Conservation (phyloP, 2,888 invertebrate genomes). For the Phragmatobia fuliginosa region DNA sequence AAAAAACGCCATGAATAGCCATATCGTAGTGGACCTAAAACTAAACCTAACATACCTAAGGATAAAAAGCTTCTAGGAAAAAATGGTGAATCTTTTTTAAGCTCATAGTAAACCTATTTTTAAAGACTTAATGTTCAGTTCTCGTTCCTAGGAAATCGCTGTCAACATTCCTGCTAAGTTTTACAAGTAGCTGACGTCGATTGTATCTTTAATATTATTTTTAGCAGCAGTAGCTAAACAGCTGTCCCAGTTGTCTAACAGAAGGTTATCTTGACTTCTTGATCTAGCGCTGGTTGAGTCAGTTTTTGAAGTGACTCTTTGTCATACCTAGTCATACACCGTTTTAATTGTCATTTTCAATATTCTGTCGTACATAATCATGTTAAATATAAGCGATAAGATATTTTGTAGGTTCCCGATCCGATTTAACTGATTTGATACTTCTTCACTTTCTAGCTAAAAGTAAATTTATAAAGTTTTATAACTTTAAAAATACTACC, state of each 20-base stretch:
- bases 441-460: background rate
- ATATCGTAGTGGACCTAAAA: no score
- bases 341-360: no score
- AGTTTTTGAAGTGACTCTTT: background rate
- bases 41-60: no score
- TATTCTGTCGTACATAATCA: no score
- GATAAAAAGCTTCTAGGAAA: no score
- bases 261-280: slow-evolving; percentile 2
- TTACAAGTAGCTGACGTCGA: background rate
- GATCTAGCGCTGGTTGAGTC: background rate
- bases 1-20: no score
- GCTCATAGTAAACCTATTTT: slow-evolving; percentile 20
- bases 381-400: no score
- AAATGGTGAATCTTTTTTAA: no score
- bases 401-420: background rate
- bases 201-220: background rate
- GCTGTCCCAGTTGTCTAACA: background rate
- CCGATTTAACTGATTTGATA: background rate
- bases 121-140: slow-evolving; percentile 15
- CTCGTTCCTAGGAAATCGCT: slow-evolving; percentile 18
- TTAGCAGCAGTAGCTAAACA: slow-evolving; percentile 1
- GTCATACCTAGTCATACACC: background rate
- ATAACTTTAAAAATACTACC: background rate
- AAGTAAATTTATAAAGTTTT: background rate
- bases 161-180: slow-evolving; percentile 7